These are phyloP conservation scores for Achlya flavicornis DNA, from an alignment of 2,888 invertebrate genomes.

Conservation along the genomic window DNA sequence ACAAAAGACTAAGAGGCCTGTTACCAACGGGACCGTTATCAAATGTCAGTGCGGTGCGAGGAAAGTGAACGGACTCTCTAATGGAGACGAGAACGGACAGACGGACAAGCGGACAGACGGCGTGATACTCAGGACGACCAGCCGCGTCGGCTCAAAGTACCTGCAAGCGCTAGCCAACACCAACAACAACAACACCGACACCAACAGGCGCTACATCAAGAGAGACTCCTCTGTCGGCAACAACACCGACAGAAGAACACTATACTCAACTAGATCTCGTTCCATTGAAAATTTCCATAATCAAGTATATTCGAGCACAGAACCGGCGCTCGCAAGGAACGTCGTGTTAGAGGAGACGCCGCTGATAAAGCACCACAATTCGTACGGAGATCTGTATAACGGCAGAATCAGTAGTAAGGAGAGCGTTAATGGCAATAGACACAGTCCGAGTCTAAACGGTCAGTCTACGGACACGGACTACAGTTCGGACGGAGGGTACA, in stretches of 20 bases:
- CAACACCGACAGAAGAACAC: slow-evolving; percentile 55
- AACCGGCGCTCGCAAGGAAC: slow-evolving; percentile 54
- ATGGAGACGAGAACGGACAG: slow-evolving; percentile 53
- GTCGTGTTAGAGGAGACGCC: slow-evolving; percentile 66
- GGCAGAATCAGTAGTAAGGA: slow-evolving; percentile 74
- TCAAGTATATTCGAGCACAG: slow-evolving; percentile 52
- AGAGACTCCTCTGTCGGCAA: slow-evolving; percentile 72
- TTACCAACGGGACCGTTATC: slow-evolving; percentile 70
- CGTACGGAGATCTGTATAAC: slow-evolving; percentile 76
- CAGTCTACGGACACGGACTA: slow-evolving; percentile 81
- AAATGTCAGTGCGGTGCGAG: slow-evolving; percentile 78
- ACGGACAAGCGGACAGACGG: slow-evolving; percentile 57
- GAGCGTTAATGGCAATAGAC: slow-evolving; percentile 71
- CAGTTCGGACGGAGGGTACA: slow-evolving; percentile 81
- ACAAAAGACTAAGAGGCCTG: slow-evolving; percentile 81
- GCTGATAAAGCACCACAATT: slow-evolving; percentile 74
- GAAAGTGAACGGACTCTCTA: slow-evolving; percentile 66
- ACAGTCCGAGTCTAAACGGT: slow-evolving; percentile 72
- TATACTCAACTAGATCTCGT: slow-evolving; percentile 71
- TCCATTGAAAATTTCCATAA: slow-evolving; percentile 80
- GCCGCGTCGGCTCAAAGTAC: slow-evolving; percentile 78
- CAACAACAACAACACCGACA: slow-evolving; percentile 46
- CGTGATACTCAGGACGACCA: slow-evolving; percentile 70
- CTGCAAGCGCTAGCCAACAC: slow-evolving; percentile 73
- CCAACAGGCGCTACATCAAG: slow-evolving; percentile 63